Evolutionary conservation across 1,140 invertebrate species (phyloP).

Genomic region (Doryteuthis pealeii): DNA sequence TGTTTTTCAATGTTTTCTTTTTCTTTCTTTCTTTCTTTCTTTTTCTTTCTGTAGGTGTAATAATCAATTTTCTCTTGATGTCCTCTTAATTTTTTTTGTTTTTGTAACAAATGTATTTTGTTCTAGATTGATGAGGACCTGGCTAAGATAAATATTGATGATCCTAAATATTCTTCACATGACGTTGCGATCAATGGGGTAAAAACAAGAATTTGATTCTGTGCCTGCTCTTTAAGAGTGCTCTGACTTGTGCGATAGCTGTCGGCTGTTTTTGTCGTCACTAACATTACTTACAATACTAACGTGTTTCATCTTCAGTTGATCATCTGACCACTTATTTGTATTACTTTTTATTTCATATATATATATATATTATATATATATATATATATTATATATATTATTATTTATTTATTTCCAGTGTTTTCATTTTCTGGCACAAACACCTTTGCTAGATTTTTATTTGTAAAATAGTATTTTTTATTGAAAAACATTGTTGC

Average conservation of each 20-base stretch:
- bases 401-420: too few relatives aligned
- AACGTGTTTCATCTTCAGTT: too few relatives aligned
- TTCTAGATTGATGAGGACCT: constrained; percentile 60
- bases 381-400: too few relatives aligned
- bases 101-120: constrained; percentile 22
- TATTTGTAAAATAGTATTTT: too few relatives aligned
- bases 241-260: constrained; percentile 23
- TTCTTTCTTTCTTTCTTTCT: neutral
- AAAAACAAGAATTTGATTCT: constrained; percentile 23
- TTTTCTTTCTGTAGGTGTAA: neutral
- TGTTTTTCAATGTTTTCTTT: neutral
- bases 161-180: constrained; percentile 50
- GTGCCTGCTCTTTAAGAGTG: neutral
- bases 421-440: too few relatives aligned
- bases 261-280: constrained; percentile 7
- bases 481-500: too few relatives aligned
- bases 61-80: too few relatives aligned
- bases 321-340: neutral
- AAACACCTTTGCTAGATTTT: too few relatives aligned
- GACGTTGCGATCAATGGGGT: constrained; percentile 55
- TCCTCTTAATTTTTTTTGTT: neutral
- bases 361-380: too few relatives aligned
- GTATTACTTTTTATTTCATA: too few relatives aligned
- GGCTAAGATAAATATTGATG: constrained; percentile 60
- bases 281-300: neutral